Conservation (phyloP, 2,888 invertebrate genomes). For the Lasioglossum villosulum region DNA sequence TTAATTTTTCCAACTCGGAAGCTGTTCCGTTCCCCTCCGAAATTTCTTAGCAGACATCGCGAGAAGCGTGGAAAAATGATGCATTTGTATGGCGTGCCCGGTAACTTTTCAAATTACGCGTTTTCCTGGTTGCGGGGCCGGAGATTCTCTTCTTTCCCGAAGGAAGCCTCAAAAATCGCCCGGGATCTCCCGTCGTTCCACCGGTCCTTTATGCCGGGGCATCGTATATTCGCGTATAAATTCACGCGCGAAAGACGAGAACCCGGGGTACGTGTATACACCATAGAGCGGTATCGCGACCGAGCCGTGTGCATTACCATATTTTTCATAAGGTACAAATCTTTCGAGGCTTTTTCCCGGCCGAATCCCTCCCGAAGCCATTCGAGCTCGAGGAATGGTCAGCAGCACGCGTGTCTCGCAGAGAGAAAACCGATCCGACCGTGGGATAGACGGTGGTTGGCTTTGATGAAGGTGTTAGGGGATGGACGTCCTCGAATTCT, state of each 20-base stretch:
- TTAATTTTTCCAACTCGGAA: background rate
- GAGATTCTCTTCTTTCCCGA: background rate
- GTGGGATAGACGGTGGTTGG: background rate
- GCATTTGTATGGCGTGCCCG: slow-evolving; percentile 9
- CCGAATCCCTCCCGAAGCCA: slow-evolving; percentile 58
- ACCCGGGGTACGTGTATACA: background rate
- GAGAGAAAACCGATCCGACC: slow-evolving; percentile 11
- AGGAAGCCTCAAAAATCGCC: slow-evolving; percentile 51
- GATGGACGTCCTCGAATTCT: background rate
- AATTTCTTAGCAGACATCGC: background rate
- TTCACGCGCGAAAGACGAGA: slow-evolving; percentile 25
- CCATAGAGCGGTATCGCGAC: slow-evolving; percentile 46
- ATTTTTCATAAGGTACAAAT: slow-evolving; percentile 75
- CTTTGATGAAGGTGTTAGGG: background rate
- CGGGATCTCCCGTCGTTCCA: background rate
- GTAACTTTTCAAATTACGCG: slow-evolving; percentile 53
- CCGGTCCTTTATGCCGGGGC: background rate
- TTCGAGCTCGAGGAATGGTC: slow-evolving; percentile 55
- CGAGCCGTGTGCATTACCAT: slow-evolving; percentile 65
- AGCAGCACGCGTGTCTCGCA: slow-evolving; percentile 21
- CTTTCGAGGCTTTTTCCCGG: slow-evolving; percentile 62
- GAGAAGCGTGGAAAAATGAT: background rate
- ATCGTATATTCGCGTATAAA: slow-evolving; percentile 22
- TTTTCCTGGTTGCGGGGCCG: background rate
- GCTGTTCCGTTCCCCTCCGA: background rate